A percentile compares a stretch with the other conserved stretches of the same genome.
Conservation (phyloP, 2,888 invertebrate species). For the Rhorus exstirpatorius region DNA sequence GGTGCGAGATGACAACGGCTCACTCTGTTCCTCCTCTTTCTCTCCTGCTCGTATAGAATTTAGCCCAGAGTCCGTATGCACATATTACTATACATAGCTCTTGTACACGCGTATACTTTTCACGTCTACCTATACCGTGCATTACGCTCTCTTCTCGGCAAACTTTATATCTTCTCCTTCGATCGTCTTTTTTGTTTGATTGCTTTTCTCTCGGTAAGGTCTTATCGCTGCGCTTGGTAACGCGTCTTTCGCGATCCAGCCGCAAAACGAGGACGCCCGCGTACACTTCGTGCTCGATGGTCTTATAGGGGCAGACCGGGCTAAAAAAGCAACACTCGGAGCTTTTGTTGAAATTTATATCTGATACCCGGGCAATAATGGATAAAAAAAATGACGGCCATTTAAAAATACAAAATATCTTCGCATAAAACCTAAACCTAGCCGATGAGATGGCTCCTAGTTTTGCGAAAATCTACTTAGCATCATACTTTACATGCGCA, state of each 20-base stretch:
- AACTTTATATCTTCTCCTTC: conserved; percentile 72
- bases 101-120: conserved; percentile 21
- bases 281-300: conserved; percentile 1
- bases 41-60: conserved; percentile 29
- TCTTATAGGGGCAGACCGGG: no score
- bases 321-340: no score
- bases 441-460: no score
- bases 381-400: no score
- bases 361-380: no score
- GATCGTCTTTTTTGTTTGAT: conserved; percentile 57
- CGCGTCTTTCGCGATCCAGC: conserved; percentile 23
- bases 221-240: conserved; percentile 8
- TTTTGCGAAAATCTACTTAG: no score
- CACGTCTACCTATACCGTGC: conserved; percentile 12
- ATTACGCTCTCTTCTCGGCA: conserved; percentile 57
- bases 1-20: conserved; percentile 78
- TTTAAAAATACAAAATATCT: no score
- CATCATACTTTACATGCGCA: no score
- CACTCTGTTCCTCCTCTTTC: conserved; percentile 69
- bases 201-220: conserved; percentile 15
- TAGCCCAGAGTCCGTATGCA: conserved; percentile 3
- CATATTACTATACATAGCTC: not conserved
- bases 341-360: no score
- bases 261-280: conserved; percentile 47
- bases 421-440: no score